Conservation (phyloP, 2,888 invertebrate genomes). For the Tenthredo notha region DNA sequence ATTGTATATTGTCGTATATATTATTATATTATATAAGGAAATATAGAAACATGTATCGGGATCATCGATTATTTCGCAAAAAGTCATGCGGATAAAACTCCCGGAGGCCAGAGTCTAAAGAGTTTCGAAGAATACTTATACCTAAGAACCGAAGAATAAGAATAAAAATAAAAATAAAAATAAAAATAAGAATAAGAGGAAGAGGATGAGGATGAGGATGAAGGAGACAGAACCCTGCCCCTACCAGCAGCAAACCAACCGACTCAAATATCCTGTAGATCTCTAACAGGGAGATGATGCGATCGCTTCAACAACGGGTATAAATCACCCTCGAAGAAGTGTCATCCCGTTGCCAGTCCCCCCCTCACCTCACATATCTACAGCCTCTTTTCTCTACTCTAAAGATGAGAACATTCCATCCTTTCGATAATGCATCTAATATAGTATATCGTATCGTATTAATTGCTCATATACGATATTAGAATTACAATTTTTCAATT, state of each 20-base stretch:
- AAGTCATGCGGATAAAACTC: neutral
- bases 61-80: neutral
- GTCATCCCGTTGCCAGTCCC: constrained; percentile 65
- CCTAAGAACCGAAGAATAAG: neutral
- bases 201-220: neutral
- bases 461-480: too few species aligned
- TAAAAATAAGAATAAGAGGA: neutral
- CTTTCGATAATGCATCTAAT: neutral
- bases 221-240: neutral
- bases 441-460: neutral
- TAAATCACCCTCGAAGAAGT: constrained; percentile 75
- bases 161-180: neutral
- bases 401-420: constrained; percentile 12
- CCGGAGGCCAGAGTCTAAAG: neutral
- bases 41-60: neutral
- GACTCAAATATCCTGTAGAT: constrained; percentile 71
- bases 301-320: constrained; percentile 72
- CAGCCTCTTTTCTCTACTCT: neutral
- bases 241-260: neutral
- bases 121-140: neutral
- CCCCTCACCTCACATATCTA: neutral
- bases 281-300: constrained; percentile 71
- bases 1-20: neutral
- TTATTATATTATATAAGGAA: neutral
- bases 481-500: too few species aligned